These are phyloP conservation scores for Eupithecia centaureata DNA, from an alignment of 2,888 invertebrate species.

Conservation along the genomic window DNA sequence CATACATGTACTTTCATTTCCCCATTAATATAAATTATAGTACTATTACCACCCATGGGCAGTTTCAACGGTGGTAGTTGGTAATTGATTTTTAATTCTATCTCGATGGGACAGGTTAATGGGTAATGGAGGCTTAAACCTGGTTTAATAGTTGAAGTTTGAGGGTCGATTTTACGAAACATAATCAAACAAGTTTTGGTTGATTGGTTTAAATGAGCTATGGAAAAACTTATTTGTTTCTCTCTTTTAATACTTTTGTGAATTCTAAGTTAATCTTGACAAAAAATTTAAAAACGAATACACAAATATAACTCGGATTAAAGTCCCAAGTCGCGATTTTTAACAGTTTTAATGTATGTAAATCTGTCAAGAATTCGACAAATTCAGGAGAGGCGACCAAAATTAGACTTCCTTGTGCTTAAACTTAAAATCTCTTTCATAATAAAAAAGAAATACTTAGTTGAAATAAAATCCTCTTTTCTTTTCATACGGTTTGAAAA, in stretches of 20 bases:
- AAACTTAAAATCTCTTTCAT: background rate
- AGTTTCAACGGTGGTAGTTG: conserved; percentile 27
- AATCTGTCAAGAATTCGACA: too few relatives aligned
- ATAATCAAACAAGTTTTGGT: background rate
- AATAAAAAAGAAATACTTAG: background rate
- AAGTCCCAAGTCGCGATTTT: too few relatives aligned
- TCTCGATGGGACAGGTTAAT: conserved; percentile 9
- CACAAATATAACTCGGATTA: too few relatives aligned
- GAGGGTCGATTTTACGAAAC: background rate
- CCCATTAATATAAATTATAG: conserved; percentile 57
- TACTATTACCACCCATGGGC: conserved; percentile 44
- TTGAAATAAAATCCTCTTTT: background rate
- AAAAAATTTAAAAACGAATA: too few relatives aligned
- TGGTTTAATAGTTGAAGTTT: conserved; percentile 17
- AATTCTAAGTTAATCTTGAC: background rate
- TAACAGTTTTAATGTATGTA: too few relatives aligned
- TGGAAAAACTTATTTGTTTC: background rate
- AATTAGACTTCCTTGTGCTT: background rate
- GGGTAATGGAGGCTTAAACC: conserved; percentile 16
- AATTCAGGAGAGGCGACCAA: too few relatives aligned
- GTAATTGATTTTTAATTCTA: conserved; percentile 51
- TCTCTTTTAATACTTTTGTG: background rate
- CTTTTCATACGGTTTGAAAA: background rate
- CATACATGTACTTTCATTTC: conserved; percentile 57
- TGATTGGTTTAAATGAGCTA: background rate